Evolutionary conservation across 1,140 invertebrate genomes (phyloP).

Genomic region (Pseudomyrmex flavicornis): DNA sequence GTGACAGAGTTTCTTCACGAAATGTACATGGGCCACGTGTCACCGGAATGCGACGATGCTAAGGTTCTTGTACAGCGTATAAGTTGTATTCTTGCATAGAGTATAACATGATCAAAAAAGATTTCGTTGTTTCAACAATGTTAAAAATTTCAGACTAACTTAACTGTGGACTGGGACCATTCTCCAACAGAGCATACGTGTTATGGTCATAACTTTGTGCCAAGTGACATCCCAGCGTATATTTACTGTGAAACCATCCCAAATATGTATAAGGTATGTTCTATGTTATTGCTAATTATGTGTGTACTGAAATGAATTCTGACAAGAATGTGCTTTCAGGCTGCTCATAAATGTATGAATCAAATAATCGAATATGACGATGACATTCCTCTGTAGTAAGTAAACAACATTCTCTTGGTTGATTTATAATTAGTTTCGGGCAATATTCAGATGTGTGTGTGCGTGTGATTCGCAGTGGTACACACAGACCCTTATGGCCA

Average conservation of each 20-base stretch:
- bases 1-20: neutral
- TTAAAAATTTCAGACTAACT: constrained; percentile 86
- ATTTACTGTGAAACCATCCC: constrained; percentile 87
- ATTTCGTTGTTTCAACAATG: neutral
- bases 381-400: constrained; percentile 86
- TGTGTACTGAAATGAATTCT: neutral
- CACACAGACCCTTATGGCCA: constrained; percentile 93
- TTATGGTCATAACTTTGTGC: constrained; percentile 84
- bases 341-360: constrained; percentile 90
- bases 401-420: constrained; percentile 36
- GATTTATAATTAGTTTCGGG: constrained; percentile 9
- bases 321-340: constrained; percentile 79
- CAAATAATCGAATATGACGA: constrained; percentile 88
- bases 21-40: constrained; percentile 51
- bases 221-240: constrained; percentile 85
- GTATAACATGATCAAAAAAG: neutral
- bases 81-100: neutral
- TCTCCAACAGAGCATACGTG: constrained; percentile 89
- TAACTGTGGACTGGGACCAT: constrained; percentile 90
- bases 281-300: constrained; percentile 1
- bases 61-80: constrained; percentile 83
- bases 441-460: constrained; percentile 12
- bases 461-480: constrained; percentile 87
- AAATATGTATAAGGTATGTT: constrained; percentile 85
- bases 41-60: constrained; percentile 89